phyloP scores from a whole-genome alignment of 2,888 invertebrate genomes.

The Calliphora vomitoria region DNA sequence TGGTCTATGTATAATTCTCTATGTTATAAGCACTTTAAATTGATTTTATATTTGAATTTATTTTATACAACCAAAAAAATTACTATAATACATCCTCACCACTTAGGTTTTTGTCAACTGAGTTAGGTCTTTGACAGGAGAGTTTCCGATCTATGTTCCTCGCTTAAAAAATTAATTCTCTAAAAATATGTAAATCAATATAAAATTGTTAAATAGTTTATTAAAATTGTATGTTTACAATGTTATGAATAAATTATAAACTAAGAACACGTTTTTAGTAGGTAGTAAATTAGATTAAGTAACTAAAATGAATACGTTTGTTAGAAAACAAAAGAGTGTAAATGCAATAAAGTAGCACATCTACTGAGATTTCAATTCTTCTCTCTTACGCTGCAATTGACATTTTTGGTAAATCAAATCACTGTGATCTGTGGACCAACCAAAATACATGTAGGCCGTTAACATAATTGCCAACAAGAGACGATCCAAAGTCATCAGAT shows the following conservation, averaged over 20 bases:
- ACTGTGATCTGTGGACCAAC: constrained; percentile 87
- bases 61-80: no score
- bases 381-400: constrained; percentile 85
- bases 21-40: no score
- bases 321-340: neutral
- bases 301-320: neutral
- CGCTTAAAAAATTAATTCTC: no score
- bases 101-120: no score
- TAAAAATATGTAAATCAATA: no score
- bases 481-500: constrained; percentile 88
- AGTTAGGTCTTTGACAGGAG: no score
- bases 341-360: neutral
- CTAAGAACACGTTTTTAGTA: constrained; percentile 48
- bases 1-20: no score
- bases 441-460: constrained; percentile 86
- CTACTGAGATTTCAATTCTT: constrained; percentile 82
- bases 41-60: no score
- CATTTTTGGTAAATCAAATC: constrained; percentile 86
- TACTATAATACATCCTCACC: no score
- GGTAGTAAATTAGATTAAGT: constrained; percentile 6
- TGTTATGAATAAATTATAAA: constrained; percentile 3
- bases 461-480: constrained; percentile 85
- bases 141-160: no score
- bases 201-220: neutral
- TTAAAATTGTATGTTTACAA: neutral